Conservation (phyloP, 2,113 vertebrate species). For the Thermophis baileyi region DNA sequence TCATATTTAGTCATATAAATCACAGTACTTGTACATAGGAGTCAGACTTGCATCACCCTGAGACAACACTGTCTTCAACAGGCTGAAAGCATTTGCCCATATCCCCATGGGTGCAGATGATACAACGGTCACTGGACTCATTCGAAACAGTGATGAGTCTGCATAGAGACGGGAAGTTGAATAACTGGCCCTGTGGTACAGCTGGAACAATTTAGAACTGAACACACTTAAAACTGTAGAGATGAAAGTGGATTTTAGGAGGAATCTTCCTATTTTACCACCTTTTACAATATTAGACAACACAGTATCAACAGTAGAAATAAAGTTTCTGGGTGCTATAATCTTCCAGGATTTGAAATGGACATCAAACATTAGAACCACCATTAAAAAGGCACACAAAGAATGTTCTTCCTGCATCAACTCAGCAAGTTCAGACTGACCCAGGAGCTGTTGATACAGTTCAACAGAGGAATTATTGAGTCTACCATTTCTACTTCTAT, state of each 20-base stretch:
- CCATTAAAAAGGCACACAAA: too few species aligned
- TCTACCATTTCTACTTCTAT: too few species aligned
- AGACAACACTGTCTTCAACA: neutral
- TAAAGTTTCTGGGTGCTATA: too few species aligned
- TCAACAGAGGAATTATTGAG: too few species aligned
- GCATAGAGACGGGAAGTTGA: neutral
- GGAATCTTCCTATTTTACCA: neutral
- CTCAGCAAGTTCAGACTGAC: too few species aligned
- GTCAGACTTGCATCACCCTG: neutral
- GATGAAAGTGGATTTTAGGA: neutral
- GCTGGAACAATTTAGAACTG: neutral
- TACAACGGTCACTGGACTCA: neutral
- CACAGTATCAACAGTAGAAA: too few species aligned
- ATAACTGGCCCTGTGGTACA: neutral
- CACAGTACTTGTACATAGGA: neutral
- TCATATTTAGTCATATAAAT: neutral
- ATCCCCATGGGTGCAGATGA: neutral
- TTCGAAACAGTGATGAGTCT: neutral
- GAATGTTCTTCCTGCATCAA: too few species aligned
- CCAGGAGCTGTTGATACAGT: too few species aligned
- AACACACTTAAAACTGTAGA: neutral
- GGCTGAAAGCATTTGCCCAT: neutral
- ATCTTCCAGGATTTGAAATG: too few species aligned
- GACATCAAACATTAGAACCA: too few species aligned
- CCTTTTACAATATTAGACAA: neutral